Conservation (phyloP, 2,113 vertebrate species). For the Macrotis lagotis region DNA sequence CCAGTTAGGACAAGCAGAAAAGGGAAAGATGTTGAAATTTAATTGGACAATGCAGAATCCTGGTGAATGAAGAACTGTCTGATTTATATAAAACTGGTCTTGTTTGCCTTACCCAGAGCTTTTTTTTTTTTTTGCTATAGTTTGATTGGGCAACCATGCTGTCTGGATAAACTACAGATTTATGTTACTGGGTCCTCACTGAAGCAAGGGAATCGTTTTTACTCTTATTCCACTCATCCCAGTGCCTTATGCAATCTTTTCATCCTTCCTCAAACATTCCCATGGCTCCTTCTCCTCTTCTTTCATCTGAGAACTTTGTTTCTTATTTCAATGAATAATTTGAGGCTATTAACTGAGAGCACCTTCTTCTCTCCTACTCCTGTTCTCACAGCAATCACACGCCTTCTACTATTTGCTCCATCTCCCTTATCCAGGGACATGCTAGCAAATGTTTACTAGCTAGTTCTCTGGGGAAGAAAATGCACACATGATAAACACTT, state of each 20-base stretch:
- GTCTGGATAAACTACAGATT: background rate
- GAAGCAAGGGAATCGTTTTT: background rate
- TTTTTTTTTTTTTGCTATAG: background rate
- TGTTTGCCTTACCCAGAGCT: background rate
- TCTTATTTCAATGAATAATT: background rate
- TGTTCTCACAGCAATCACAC: background rate
- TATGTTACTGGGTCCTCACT: background rate
- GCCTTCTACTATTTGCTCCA: background rate
- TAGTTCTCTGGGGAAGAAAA: background rate
- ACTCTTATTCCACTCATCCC: background rate
- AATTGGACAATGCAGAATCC: background rate
- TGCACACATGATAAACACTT: background rate
- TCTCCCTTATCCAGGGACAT: background rate
- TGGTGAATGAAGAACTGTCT: background rate
- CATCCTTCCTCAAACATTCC: background rate
- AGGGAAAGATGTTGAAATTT: background rate
- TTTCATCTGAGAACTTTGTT: background rate
- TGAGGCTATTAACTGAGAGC: background rate
- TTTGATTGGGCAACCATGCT: background rate
- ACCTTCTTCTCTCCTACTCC: background rate
- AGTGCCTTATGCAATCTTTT: background rate
- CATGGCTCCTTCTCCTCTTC: background rate
- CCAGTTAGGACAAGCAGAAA: no score
- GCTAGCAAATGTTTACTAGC: background rate
- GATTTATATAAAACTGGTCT: background rate